Base-by-base conservation (phyloP, 2,113 vertebrate species). In the Calypte anna region DNA sequence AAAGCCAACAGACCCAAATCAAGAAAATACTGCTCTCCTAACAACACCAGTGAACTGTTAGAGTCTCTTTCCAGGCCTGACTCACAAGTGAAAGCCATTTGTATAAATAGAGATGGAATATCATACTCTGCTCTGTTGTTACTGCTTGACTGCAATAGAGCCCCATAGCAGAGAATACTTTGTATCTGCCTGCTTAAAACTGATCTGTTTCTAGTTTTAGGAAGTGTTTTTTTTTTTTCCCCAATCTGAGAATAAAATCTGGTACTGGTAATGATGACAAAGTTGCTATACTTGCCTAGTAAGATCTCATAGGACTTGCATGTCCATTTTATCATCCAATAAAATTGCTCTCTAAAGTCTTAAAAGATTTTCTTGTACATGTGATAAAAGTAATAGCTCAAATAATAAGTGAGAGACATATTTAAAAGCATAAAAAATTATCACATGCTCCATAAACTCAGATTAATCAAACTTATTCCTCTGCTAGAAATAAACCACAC, bases 21-120 rank as follows among this genome's bases (percentile, higher is more conserved):
- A 53, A 70, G 94, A 58, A 90, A 92, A 81, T 33, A 61, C 72
- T 55, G 48, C 55, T 90, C 74, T 83, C 38, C 76, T 90, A 82
- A 81, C 28, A 74, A 58, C 23, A 38, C 28, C 76, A 46, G 55
- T 21, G 38, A 86, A 86, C 33, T 85, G 48, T 30, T 79, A 57
- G 67, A 23, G 40, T 95, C 43, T 62, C 48, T 81, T 90, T 69
- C 62, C 80, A 66, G 40, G 36, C 51, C 12, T 18, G 36, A 79
- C 38, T 91, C 72, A 57, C 46, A 44, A 31, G 43, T 69, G 54
- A 78, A 61, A 81, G 38, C 77, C 22, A 36, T 44, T 90, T 50
- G 28, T 54, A 50, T 50, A 6, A 17, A 38, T 21, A 33, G 46
- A 78, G 50, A 38, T 1, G 40, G 74, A 85, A 33, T 38, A 53